Evolutionary conservation across 1,140 invertebrate species (phyloP).

Genomic region (Leptestheria dahalacensis): DNA sequence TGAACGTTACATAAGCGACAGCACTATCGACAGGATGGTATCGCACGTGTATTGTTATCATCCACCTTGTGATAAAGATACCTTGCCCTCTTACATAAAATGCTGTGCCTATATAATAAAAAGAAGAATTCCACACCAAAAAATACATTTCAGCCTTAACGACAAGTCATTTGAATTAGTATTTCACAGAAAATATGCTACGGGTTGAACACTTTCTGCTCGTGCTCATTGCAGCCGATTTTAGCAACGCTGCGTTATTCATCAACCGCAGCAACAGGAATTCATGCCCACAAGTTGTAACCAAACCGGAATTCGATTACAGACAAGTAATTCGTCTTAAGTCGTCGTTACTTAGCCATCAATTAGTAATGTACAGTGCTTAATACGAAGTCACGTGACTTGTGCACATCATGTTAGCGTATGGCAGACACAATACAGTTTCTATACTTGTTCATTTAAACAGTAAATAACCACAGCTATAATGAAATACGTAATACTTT

Average conservation of each 20-base stretch:
- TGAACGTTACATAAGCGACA: no score
- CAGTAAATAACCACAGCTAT: no score
- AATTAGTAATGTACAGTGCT: background rate
- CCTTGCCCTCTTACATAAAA: no score
- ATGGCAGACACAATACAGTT: background rate
- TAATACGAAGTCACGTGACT: background rate
- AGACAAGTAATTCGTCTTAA: background rate
- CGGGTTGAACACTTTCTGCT: background rate
- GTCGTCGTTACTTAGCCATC: background rate
- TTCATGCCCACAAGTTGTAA: conserved; percentile 1
- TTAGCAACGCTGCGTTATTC: background rate
- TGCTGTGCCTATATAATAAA: no score
- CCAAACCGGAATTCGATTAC: conserved; percentile 15
- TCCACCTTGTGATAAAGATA: no score
- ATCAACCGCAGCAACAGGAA: background rate
- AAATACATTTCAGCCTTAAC: no score
- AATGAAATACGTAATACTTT: background rate
- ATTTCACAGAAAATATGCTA: background rate
- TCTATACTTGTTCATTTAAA: background rate
- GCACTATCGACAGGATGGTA: no score
- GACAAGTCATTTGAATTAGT: no score
- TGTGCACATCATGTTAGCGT: background rate
- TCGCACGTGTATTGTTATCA: no score
- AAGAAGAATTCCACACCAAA: no score
- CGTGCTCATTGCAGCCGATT: background rate